These are phyloP conservation scores for Acomys russatus DNA, from an alignment of 2,797 vertebrate genomes.

Conservation along the genomic window DNA sequence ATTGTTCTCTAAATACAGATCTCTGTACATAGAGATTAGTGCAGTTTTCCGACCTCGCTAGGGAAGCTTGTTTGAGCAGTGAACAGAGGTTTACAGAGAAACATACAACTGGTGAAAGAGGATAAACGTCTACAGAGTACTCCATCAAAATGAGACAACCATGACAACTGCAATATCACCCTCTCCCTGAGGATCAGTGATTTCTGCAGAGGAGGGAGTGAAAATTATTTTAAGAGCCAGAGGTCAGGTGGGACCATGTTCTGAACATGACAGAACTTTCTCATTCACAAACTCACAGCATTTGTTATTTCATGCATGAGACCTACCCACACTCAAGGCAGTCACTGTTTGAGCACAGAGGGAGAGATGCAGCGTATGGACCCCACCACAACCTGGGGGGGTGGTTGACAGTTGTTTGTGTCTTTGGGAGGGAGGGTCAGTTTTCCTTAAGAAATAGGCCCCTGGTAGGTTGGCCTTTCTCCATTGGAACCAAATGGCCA, in stretches of 20 bases:
- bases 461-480: not conserved
- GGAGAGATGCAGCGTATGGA: not conserved
- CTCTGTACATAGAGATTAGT: not conserved
- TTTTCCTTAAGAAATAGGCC: not conserved
- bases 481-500: not conserved
- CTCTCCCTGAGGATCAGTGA: not conserved
- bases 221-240: not conserved
- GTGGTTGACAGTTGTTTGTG: not conserved
- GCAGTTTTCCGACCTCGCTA: not conserved
- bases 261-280: not conserved
- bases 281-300: not conserved
- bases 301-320: not conserved
- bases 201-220: not conserved
- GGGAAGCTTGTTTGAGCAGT: not conserved
- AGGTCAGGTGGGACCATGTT: not conserved
- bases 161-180: not conserved
- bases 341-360: not conserved
- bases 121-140: not conserved
- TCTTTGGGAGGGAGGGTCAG: not conserved
- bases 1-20: not conserved
- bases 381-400: not conserved
- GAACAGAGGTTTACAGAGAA: not conserved
- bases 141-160: not conserved
- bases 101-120: not conserved
- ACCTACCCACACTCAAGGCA: not conserved